phyloP scores from a whole-genome alignment of 2,888 invertebrate genomes.

The Phalera bucephala region DNA sequence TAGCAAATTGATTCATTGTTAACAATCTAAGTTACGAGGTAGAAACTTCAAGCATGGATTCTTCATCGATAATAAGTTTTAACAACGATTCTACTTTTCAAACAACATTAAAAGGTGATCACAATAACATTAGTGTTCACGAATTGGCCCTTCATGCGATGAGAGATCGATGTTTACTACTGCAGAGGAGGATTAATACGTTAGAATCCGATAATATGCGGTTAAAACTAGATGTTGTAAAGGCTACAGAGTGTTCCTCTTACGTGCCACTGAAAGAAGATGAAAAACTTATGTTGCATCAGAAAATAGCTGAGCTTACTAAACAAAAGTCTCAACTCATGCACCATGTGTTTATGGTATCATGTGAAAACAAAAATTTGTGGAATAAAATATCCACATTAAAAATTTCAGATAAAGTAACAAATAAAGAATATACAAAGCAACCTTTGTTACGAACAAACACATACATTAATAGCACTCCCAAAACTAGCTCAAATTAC shows the following conservation, averaged over 20 bases:
- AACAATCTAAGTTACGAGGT: too few relatives aligned
- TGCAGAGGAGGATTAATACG: slow-evolving; percentile 87
- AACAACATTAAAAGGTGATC: slow-evolving; percentile 67
- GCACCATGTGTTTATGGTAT: slow-evolving; percentile 91
- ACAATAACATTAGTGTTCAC: slow-evolving; percentile 82
- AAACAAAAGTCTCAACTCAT: slow-evolving; percentile 90
- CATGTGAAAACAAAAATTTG: slow-evolving; percentile 90
- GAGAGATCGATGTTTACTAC: slow-evolving; percentile 90
- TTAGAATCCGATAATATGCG: slow-evolving; percentile 91
- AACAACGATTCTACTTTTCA: slow-evolving; percentile 74
- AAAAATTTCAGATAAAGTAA: slow-evolving; percentile 50
- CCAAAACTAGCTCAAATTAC: slow-evolving; percentile 82
- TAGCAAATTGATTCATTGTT: too few relatives aligned
- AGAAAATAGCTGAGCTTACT: slow-evolving; percentile 86
- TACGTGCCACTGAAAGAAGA: slow-evolving; percentile 62
- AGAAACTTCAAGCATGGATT: slow-evolving; percentile 68
- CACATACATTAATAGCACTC: slow-evolving; percentile 87
- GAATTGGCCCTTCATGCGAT: slow-evolving; percentile 91
- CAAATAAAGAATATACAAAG: slow-evolving; percentile 47
- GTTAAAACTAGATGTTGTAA: slow-evolving; percentile 70
- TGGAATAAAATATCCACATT: slow-evolving; percentile 88
- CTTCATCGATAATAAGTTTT: slow-evolving; percentile 75
- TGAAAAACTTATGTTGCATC: slow-evolving; percentile 79
- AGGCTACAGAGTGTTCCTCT: slow-evolving; percentile 48
- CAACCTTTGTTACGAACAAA: slow-evolving; percentile 73